Evolutionary conservation across 2,113 vertebrate genomes (phyloP), one percentile per base, ranked within the genome.

Genomic region (Hypomesus transpacificus): DNA sequence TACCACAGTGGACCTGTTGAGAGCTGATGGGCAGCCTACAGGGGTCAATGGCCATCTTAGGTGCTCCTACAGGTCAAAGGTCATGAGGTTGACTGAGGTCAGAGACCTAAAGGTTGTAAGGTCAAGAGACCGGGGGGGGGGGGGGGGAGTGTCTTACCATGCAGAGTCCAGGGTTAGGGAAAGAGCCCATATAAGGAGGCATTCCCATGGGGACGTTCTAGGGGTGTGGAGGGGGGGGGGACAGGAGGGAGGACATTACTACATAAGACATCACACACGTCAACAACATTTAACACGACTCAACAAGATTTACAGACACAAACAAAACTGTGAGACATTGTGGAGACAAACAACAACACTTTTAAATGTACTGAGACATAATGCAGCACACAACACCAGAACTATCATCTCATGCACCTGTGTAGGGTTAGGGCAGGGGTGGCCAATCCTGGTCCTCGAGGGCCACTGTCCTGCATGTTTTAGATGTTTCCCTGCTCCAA

Each of bases 121-220:
- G 39, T 46, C 39, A 46, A 46, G 39, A 46, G 9, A 46, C 39
- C 2, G 9, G 39, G 39, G 39, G 21, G 50, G 7, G 34, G 61
- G 4, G 34, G 75, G 84, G 59, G 80, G 84, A n/a, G n/a, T n/a
- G 75, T 91, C 95, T 96, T 91, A 98, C 96, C 92, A 96, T 94
- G 82, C 91, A 89, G 93, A 94, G 95, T 52, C 90, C 91, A 73
- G 94, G 92, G 71, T 95, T 90, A 73, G 94, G 92, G 71, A 95
- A 92, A 22, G 89, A 89, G 78, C 93, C 93, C 83, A 92, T 88
- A 86, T 83, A 90, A 81, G 78, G 61, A 85, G 82, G 85, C 73
- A 80, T 87, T 80, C 90, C 89, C 83, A 83, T 85, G 75, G 94
- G 91, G 88, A 92, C 77, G 53, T 76, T 88, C 87, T 89, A 89